phyloP scores from a whole-genome alignment of 2,888 invertebrate species.

The Phorcus lineatus region DNA sequence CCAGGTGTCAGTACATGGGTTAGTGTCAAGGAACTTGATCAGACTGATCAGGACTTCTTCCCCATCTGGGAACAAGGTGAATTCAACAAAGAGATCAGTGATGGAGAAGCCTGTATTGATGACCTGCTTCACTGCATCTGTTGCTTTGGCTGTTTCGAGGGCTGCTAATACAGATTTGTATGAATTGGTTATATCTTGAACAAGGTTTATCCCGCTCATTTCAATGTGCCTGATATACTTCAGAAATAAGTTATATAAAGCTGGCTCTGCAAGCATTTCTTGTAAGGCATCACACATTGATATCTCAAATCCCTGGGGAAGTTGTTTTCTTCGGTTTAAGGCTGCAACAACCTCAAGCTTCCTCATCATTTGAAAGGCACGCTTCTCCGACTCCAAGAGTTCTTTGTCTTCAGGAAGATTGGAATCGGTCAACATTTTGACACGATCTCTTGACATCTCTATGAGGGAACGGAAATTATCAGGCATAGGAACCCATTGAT shows the following conservation, averaged over 20 bases:
- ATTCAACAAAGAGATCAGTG: slow-evolving; percentile 61
- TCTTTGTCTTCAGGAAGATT: slow-evolving; percentile 51
- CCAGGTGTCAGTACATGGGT: slow-evolving; percentile 63
- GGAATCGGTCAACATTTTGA: slow-evolving; percentile 52
- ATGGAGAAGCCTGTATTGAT: slow-evolving; percentile 59
- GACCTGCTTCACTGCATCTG: slow-evolving; percentile 59
- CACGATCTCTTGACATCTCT: slow-evolving; percentile 56
- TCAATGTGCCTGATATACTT: slow-evolving; percentile 63
- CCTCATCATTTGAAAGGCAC: slow-evolving; percentile 57
- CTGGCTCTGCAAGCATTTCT: slow-evolving; percentile 59
- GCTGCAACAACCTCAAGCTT: slow-evolving; percentile 65
- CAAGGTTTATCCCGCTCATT: slow-evolving; percentile 51
- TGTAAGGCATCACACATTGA: slow-evolving; percentile 66
- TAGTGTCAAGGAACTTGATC: slow-evolving; percentile 56
- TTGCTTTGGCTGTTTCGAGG: slow-evolving; percentile 49
- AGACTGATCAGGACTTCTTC: slow-evolving; percentile 56
- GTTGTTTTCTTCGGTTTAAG: slow-evolving; percentile 55
- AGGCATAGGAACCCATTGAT: slow-evolving; percentile 65
- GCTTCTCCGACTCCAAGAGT: slow-evolving; percentile 56
- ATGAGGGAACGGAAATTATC: slow-evolving; percentile 57
- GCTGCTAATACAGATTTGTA: slow-evolving; percentile 56
- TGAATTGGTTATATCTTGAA: slow-evolving; percentile 58
- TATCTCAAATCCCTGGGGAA: slow-evolving; percentile 67
- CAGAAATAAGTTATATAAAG: slow-evolving; percentile 62
- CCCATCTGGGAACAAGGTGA: slow-evolving; percentile 57